phyloP scores from a whole-genome alignment of 2,113 vertebrate species.

The Sapayoa aenigma region DNA sequence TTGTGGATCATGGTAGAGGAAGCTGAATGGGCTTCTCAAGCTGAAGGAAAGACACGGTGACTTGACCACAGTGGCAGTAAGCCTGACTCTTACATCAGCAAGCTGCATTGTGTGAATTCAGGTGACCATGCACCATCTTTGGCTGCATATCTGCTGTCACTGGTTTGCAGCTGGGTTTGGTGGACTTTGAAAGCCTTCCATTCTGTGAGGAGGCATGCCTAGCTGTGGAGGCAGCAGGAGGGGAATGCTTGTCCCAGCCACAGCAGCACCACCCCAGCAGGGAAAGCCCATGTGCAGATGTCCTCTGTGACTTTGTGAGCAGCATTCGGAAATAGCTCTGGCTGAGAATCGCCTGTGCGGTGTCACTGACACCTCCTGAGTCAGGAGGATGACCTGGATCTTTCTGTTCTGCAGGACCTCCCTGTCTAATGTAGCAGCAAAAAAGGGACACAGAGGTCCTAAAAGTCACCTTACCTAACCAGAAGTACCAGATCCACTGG shows the following conservation, averaged over 20 bases:
- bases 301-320: slow-evolving; percentile 37
- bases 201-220: neutral
- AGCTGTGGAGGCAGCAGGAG: neutral
- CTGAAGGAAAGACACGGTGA: neutral
- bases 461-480: neutral
- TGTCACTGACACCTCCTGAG: neutral
- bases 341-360: neutral
- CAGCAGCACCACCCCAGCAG: fast-evolving
- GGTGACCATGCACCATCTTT: fast-evolving
- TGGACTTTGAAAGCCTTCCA: neutral
- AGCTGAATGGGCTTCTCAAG: neutral
- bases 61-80: fast-evolving
- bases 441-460: neutral
- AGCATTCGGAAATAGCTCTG: neutral
- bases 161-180: neutral
- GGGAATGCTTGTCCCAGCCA: fast-evolving
- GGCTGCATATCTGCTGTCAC: neutral
- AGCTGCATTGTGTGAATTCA: neutral
- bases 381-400: slow-evolving; percentile 12
- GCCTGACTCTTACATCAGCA: neutral
- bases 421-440: neutral
- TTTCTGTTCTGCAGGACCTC: neutral
- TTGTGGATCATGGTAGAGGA: neutral
- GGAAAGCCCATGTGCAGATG: neutral
- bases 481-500: neutral